A percentile compares a stretch with the other conserved stretches of the same genome.
phyloP scores from a whole-genome alignment of 2,113 vertebrate species.

The Plectropomus leopardus region DNA sequence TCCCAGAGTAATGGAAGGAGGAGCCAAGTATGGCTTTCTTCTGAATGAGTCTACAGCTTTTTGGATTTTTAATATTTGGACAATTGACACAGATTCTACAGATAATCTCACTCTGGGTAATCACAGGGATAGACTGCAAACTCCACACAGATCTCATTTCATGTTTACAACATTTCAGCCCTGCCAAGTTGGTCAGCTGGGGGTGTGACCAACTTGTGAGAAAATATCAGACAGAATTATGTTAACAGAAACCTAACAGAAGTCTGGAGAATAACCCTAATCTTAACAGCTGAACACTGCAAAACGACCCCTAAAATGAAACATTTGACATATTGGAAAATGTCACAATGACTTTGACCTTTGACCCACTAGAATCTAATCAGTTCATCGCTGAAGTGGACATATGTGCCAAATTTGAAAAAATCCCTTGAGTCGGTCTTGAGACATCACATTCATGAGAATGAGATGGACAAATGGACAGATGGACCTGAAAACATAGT shows the following conservation, averaged over 20 bases:
- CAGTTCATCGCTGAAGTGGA: no score
- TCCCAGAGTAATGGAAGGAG: slow-evolving; percentile 9
- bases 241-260: not conserved
- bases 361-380: no score
- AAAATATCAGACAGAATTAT: no score
- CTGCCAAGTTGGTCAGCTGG: slow-evolving; percentile 11
- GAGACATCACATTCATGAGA: no score
- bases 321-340: not conserved
- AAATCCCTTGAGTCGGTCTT: no score
- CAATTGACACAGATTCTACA: slow-evolving; percentile 22
- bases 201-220: not conserved
- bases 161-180: not conserved
- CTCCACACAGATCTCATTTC: not conserved
- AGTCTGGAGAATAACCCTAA: not conserved
- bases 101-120: not conserved
- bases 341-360: no score
- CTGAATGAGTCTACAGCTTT: slow-evolving; percentile 1
- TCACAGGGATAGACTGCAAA: not conserved
- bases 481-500: no score
- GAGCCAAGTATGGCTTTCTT: not conserved
- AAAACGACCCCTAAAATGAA: not conserved
- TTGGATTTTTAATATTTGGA: not conserved
- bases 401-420: no score
- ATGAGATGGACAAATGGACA: no score
- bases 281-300: not conserved